Evolutionary conservation across 2,113 vertebrate species (phyloP).

Genomic region (Cranoglanis bouderius): DNA sequence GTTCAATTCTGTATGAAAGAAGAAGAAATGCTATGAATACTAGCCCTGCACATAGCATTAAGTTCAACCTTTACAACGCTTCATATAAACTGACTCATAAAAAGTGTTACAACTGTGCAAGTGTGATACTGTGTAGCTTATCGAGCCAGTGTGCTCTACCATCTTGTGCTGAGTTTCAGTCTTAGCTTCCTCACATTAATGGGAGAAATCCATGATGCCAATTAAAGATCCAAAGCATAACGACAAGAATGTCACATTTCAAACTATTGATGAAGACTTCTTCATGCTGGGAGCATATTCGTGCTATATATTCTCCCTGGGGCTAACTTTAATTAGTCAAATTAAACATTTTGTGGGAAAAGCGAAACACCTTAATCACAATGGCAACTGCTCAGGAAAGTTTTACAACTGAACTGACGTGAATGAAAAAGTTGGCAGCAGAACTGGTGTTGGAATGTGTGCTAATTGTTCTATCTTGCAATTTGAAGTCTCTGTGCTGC

Average conservation of each 20-base stretch:
- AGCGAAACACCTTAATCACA: not conserved
- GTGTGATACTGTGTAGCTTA: not conserved
- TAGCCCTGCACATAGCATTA: not conserved
- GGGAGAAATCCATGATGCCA: conserved; percentile 25
- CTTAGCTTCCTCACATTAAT: conserved; percentile 25
- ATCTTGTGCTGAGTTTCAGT: conserved; percentile 28
- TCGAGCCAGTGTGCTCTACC: conserved; percentile 19
- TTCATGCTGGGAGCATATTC: conserved; percentile 9
- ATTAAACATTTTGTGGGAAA: not conserved
- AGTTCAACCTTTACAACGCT: not conserved
- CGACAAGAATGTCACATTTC: not conserved
- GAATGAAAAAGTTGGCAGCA: not conserved
- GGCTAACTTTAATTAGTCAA: conserved; percentile 13
- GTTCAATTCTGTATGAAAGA: not conserved
- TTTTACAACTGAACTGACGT: not conserved
- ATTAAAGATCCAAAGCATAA: conserved; percentile 52
- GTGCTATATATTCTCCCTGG: not conserved
- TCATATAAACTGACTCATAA: not conserved
- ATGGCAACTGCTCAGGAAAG: not conserved
- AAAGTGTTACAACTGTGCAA: not conserved
- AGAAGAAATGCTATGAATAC: not conserved
- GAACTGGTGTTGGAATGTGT: not conserved
- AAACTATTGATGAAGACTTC: conserved; percentile 9
- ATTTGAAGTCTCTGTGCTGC: not conserved
- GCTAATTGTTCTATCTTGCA: not conserved